These are phyloP conservation scores for Sterrhoptilus dennistouni DNA, from an alignment of 2,113 vertebrate genomes.

Conservation along the genomic window DNA sequence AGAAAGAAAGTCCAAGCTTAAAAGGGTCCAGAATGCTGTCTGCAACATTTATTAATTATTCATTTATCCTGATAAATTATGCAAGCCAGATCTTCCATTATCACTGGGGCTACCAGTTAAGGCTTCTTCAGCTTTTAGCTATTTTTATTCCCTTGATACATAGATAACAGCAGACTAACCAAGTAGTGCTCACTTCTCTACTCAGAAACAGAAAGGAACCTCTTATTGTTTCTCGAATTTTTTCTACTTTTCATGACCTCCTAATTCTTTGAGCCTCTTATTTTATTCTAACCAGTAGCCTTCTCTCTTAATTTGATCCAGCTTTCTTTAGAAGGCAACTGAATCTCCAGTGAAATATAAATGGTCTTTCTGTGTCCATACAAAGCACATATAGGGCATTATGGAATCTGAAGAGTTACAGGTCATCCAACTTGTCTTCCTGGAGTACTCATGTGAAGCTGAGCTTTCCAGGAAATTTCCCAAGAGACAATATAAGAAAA, in stretches of 20 bases:
- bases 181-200: background rate
- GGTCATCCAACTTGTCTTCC: background rate
- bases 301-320: background rate
- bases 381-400: background rate
- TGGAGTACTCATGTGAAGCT: background rate
- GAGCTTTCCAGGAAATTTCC: conserved; percentile 46
- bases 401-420: background rate
- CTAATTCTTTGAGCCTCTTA: background rate
- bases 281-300: background rate
- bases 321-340: background rate
- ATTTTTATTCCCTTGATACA: background rate
- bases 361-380: background rate
- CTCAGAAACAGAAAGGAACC: background rate
- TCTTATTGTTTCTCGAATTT: background rate
- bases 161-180: background rate
- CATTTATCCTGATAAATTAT: conserved; percentile 24
- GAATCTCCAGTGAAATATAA: background rate
- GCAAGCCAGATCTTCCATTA: background rate
- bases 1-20: background rate
- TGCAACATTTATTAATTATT: conserved; percentile 11
- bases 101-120: background rate
- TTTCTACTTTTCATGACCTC: background rate
- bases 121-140: background rate
- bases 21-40: background rate
- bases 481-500: background rate